Base-by-base conservation (phyloP, 2,113 vertebrate genomes). In the Maccullochella peelii region DNA sequence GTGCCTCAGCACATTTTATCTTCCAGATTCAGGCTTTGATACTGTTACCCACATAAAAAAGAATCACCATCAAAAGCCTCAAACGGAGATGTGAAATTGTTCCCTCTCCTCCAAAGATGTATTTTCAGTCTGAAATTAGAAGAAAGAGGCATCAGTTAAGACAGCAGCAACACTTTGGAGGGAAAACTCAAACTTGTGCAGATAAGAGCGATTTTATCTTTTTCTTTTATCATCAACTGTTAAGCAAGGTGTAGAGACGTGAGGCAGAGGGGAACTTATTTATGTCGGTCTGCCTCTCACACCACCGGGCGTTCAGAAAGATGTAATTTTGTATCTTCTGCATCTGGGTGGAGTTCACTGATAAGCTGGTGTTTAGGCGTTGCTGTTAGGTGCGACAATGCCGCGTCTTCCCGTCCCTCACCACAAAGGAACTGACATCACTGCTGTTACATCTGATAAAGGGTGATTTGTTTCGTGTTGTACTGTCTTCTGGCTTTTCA, bases 11-110 rank as follows among this genome's bases (percentile, higher is more conserved):
- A 82, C 12, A 0, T 42, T 50, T 73, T 47, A 49, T 83, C 77
- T 65, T 33, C 40, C 54, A 79, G 69, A 90, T 85, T 38, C 40
- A 0, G 68, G 0, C 73, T 80, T 79, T 79, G 82, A 90, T 91
- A n/a, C 5, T 2, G n/a, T 12, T 12, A 0, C 36, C 50, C 72
- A 63, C 50, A 30, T 1, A 23, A 8, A 73, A 78, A 68, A 0
- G 4, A 54, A 65, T 68, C 40, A 5, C 23, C 2, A 0, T 66
- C 21, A 61, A 14, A 80, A 30, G 30, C 30, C 47, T 38, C 27
- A 21, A 65, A 55, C 40, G 36, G 23, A 59, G 38, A 75, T 40
- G 73, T 14, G 58, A 73, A 67, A 63, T 33, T 2, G 50, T 79
- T 57, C 58, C 20, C 2, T 1, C 49, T 44, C 4, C 25, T n/a